Evolutionary conservation across 2,888 invertebrate genomes (phyloP), one percentile per base, ranked within the genome.

Genomic region (Coenonympha glycerion): DNA sequence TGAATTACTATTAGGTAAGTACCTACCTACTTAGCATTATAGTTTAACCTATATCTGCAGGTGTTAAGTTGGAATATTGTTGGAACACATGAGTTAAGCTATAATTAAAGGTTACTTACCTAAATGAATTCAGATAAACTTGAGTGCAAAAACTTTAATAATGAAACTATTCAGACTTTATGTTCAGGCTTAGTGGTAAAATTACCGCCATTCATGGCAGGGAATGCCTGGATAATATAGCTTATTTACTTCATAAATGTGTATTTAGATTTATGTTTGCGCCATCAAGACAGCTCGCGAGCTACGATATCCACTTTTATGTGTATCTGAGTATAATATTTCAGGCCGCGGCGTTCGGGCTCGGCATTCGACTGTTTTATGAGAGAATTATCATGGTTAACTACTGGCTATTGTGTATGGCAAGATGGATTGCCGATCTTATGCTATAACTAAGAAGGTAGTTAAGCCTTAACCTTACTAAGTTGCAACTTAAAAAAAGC

Each of bases 191-290:
- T 2, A 19, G 36, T 18, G 8, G 19, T 11, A 36, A 19, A 36
- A 6, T 6, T n/a, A 16, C 11, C 19, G 31, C 31, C 24, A 24
- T 28, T 41, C 11, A 19, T 11, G 3, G 9, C 9, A 39, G 9
- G 13, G 22, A 24, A 41, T 18, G 8, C 18, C 11, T 13, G 19
- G 11, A 19, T 30, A 41, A 41, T 28, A 30, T 28, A 30, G 41
- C 41, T 19, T 30, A 30, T 41, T 33, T 44, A 48, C 42, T 26
- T 28, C 31, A 39, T 48, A 47, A 39, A 48, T 52, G 45, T 30
- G 30, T 18, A 48, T 44, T 28, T 52, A 51, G 39, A 48, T 55
- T 55, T 55, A 55, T 55, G 36, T 49, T 55, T 37, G 46, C 52
- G 49, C 52, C 42, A 42, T 49, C 46, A 46, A 16, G 45, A 47